Conservation (phyloP, 2,888 invertebrate species). For the Resseliella maxima region DNA sequence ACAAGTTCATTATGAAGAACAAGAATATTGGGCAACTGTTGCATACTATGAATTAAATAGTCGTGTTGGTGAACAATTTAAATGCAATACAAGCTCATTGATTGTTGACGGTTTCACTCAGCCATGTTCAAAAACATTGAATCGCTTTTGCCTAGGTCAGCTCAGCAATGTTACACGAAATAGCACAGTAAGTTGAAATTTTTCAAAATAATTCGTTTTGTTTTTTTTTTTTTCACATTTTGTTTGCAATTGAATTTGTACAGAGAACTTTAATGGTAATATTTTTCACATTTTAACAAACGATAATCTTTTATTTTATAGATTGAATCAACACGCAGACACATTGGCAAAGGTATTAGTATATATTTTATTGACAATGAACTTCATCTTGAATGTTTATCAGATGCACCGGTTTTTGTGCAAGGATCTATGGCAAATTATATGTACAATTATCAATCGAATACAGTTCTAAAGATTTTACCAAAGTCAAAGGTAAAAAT, state of each 20-base stretch:
- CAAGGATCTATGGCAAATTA: slow-evolving; percentile 99
- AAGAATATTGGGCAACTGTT: slow-evolving; percentile 96
- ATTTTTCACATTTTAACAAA: not conserved
- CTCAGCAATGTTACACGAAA: slow-evolving; percentile 98
- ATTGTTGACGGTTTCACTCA: slow-evolving; percentile 99
- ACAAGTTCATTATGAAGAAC: slow-evolving; percentile 87
- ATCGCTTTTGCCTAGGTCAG: slow-evolving; percentile 96
- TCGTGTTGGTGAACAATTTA: slow-evolving; percentile 96
- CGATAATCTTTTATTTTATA: not conserved
- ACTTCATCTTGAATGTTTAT: slow-evolving; percentile 96
- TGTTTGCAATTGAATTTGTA: too few relatives aligned
- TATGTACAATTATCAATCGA: slow-evolving; percentile 97
- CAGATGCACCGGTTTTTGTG: slow-evolving; percentile 97
- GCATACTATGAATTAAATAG: slow-evolving; percentile 98
- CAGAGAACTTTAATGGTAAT: too few relatives aligned
- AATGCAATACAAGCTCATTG: slow-evolving; percentile 82
- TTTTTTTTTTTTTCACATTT: too few relatives aligned
- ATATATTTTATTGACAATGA: slow-evolving; percentile 96
- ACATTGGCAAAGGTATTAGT: slow-evolving; percentile 97
- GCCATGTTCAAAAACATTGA: slow-evolving; percentile 90
- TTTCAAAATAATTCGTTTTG: not conserved
- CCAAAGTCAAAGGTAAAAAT: slow-evolving; percentile 97
- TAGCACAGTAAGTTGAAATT: slow-evolving; percentile 72
- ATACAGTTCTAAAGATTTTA: slow-evolving; percentile 98
- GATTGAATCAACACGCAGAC: slow-evolving; percentile 97